A percentile compares a stretch with the other conserved stretches of the same genome.
These are phyloP conservation scores for Troglohyphantes excavatus DNA, from an alignment of 2,888 invertebrate species.

Conservation along the genomic window DNA sequence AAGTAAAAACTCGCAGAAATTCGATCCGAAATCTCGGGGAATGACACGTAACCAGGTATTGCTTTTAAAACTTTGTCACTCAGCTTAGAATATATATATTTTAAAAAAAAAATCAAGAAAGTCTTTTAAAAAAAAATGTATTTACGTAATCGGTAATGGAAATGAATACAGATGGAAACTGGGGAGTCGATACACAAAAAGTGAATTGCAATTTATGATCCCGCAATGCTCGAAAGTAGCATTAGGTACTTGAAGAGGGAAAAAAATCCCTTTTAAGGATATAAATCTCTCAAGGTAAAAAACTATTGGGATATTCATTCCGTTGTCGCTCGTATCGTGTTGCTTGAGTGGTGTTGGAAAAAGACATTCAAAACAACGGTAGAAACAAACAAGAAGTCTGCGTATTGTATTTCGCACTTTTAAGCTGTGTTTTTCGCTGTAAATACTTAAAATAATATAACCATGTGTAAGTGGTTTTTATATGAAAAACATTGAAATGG, in stretches of 20 bases:
- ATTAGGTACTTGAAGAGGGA: slow-evolving; percentile 1
- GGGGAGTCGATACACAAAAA: slow-evolving; percentile 57
- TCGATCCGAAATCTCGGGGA: slow-evolving; percentile 16
- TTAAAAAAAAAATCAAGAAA: slow-evolving; percentile 13
- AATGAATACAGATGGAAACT: slow-evolving; percentile 63
- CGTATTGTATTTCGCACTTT: slow-evolving; percentile 10
- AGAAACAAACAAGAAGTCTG: slow-evolving; percentile 1
- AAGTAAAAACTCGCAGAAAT: slow-evolving; percentile 14
- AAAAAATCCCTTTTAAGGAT: slow-evolving; percentile 24
- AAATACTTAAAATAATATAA: not conserved
- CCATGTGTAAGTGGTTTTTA: not conserved
- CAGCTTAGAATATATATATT: too few species aligned
- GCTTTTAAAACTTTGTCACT: slow-evolving; percentile 71
- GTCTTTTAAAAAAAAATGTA: slow-evolving; percentile 24
- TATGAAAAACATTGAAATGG: not conserved
- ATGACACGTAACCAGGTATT: slow-evolving; percentile 65
- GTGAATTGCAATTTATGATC: slow-evolving; percentile 76
- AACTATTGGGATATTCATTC: slow-evolving; percentile 21
- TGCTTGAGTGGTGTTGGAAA: slow-evolving; percentile 15
- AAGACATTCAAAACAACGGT: slow-evolving; percentile 14
- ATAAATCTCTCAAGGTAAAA: not conserved
- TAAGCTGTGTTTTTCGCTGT: not conserved
- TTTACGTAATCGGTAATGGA: slow-evolving; percentile 53
- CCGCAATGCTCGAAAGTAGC: slow-evolving; percentile 1
- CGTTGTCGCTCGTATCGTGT: slow-evolving; percentile 44